Percentiles rank a stretch among this genome's conserved stretches.
phyloP scores from a whole-genome alignment of 2,113 vertebrate genomes.

The Microcebus lehilahytsara region DNA sequence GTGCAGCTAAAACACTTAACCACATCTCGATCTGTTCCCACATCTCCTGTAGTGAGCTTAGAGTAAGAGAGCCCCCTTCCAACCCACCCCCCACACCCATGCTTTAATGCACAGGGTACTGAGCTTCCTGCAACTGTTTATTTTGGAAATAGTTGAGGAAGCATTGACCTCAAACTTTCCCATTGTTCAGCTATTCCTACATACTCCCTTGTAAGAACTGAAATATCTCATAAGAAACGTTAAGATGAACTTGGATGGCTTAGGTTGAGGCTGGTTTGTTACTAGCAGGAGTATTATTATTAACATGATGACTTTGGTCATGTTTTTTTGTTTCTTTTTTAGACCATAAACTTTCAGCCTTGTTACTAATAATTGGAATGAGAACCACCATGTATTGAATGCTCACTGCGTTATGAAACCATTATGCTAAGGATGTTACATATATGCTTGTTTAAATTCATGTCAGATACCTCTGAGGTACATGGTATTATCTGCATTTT shows the following conservation, averaged over 20 bases:
- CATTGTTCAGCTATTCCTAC: constrained; percentile 62
- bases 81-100: no score
- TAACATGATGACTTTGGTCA: not conserved
- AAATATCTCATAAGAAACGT: constrained; percentile 56
- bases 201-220: constrained; percentile 30
- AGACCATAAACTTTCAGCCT: not conserved
- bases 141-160: constrained; percentile 77
- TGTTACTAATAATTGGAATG: not conserved
- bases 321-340: not conserved
- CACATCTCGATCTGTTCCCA: constrained; percentile 76
- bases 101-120: constrained; percentile 17
- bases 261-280: not conserved
- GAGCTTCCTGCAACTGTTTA: constrained; percentile 78
- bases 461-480: not conserved
- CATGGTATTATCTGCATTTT: not conserved
- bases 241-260: constrained; percentile 35
- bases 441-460: not conserved
- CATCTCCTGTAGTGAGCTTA: constrained; percentile 50
- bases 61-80: constrained; percentile 23
- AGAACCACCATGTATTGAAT: not conserved
- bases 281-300: not conserved
- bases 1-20: constrained; percentile 77
- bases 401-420: not conserved
- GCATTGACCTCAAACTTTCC: constrained; percentile 69
- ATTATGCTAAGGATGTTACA: not conserved